Evolutionary conservation across 2,888 invertebrate genomes (phyloP), one percentile per base, ranked within the genome.

Genomic region (Cheilosia scutellata): DNA sequence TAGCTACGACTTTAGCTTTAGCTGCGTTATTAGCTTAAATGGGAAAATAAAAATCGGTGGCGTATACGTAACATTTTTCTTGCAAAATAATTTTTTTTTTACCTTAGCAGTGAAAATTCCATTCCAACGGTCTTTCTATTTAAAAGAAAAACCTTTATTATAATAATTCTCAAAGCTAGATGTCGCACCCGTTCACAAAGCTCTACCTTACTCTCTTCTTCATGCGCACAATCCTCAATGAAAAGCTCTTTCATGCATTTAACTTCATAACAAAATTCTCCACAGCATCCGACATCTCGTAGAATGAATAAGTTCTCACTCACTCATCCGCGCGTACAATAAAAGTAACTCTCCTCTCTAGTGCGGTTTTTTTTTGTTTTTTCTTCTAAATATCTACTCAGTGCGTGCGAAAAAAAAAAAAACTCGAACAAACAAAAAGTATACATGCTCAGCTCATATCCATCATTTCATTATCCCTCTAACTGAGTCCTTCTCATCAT

Each of bases 201-300:
- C 70, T 70, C 58, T 7, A 20, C 3, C 16, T 11, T 11, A 33
- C 55, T 72, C 76, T 63, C 47, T 2, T 20, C 2, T 2, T 42
- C 7, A 5, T 72, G 76, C 86, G 86, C 86, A 77, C 5, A 86
- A 66, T 77, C 82, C 0, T 13, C 4, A 20, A 13, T 0, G 9
- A 65, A 79, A 86, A 86, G 82, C 76, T 9, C 13, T 49, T 47
- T 13, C 25, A 13, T 68, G 37, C 42, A 62, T 42, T 44, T 9
- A 29, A 75, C 58, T 77, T 72, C 40, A 65, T n/a, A 74, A 63
- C 42, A 78, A 9, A 60, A 62, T 68, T 58, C 60, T 78, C 57
- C 47, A 72, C 86, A 86, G 80, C 86, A 80, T 86, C 86, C 82
- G 49, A 82, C 72, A 76, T 86, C 66, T 57, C 49, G 44, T 82